Evolutionary conservation across 2,888 invertebrate species (phyloP), one percentile per base, ranked within the genome.

Genomic region (Amphipoea oculea): DNA sequence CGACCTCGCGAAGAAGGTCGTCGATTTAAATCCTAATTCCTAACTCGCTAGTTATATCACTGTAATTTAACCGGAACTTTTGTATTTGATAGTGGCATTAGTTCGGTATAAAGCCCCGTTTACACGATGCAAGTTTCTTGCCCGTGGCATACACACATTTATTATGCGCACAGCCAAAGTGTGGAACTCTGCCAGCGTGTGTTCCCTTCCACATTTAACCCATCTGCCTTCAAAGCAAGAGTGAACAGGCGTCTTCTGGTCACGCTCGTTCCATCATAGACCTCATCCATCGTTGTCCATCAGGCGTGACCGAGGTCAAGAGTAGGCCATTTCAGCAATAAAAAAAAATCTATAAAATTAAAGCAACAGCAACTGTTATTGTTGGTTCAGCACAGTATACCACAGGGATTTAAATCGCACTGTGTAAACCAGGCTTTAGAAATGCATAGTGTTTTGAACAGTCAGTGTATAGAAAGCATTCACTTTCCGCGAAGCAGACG

Each of bases 1-100:
- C 82, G 87, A 89, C 87, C 85, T 88, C 80, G 79, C 73, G 62
- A 60, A 79, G 82, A 89, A 90, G 89, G 88, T 73, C 86, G 80
- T 79, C 23, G 72, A 81, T 82, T 81, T 71, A 71, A 80, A 82
- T 84, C 81, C 42, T 66, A 73, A 79, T 40, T 84, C 81, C 42
- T 66, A 73, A 79, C 48, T 63, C 42, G 57, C 72, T 85, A 62
- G 80, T 72, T 76, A 67, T 42, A 66, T 76, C 66, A 70, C 51
- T 12, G 0, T 67, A 42, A 29, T 20, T 48, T 36, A 68, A 20
- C 0, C 9, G 11, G 63, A 36, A 17, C 60, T 51, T 69, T 40
- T 48, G 2, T 69, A 11, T 48, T 69, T 7, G n/a, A 79, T 79
- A n/a, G 11, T 40, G 14, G 0, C 42, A 60, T 20, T 40, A 4